A percentile compares a stretch with the other conserved stretches of the same genome.
phyloP scores from a whole-genome alignment of 2,888 invertebrate genomes.

The Sepiola atlantica region DNA sequence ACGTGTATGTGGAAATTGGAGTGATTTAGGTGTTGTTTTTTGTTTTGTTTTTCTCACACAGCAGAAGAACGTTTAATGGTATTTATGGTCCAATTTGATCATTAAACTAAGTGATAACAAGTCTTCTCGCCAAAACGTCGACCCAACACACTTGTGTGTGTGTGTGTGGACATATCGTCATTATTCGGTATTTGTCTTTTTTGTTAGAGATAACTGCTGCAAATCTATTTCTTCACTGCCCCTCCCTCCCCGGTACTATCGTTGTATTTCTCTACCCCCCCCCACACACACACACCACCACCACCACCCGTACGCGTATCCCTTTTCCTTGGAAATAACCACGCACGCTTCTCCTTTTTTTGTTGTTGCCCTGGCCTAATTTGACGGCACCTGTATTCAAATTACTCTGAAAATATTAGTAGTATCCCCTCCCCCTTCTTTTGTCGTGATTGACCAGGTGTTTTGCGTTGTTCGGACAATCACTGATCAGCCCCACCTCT shows the following conservation, averaged over 20 bases:
- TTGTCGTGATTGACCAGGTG: not conserved
- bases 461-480: not conserved
- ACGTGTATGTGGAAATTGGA: no score
- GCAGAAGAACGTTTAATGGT: no score
- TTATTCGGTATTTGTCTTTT: not conserved
- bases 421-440: not conserved
- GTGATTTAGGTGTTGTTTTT: no score
- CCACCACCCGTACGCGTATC: not conserved
- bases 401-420: constrained; percentile 23
- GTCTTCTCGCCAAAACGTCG: not conserved
- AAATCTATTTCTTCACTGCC: not conserved
- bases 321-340: not conserved
- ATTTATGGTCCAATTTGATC: not conserved
- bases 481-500: not conserved
- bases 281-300: not conserved
- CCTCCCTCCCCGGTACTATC: not conserved
- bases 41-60: no score
- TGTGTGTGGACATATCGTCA: not conserved
- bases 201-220: not conserved
- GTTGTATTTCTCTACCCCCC: not conserved
- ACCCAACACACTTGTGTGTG: not conserved
- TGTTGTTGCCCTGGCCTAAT: constrained; percentile 5
- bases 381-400: constrained; percentile 32
- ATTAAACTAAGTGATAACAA: not conserved
- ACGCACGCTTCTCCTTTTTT: not conserved